phyloP scores from a whole-genome alignment of 2,888 invertebrate genomes.

The Mythimna pallens region DNA sequence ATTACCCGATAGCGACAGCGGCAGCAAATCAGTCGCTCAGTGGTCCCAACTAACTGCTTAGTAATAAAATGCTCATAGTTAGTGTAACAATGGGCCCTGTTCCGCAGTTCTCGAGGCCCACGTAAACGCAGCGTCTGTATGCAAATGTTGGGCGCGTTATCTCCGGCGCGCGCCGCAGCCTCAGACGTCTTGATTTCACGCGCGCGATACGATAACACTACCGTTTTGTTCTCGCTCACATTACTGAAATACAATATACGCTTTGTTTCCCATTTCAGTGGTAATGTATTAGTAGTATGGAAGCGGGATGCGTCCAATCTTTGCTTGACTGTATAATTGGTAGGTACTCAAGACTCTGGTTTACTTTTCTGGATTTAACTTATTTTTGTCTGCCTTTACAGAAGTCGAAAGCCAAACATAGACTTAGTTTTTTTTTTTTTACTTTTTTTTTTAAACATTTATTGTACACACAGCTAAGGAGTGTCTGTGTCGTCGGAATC shows the following conservation, averaged over 20 bases:
- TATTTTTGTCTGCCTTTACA: too few relatives aligned
- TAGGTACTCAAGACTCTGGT: too few relatives aligned
- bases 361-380: too few relatives aligned
- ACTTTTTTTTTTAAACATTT: too few relatives aligned
- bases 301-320: too few relatives aligned
- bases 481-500: too few relatives aligned
- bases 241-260: conserved; percentile 14
- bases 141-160: conserved; percentile 63
- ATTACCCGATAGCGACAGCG: neutral
- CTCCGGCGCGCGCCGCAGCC: conserved; percentile 41
- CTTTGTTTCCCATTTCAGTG: conserved; percentile 6
- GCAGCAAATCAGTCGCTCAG: neutral
- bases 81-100: neutral
- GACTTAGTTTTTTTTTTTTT: too few relatives aligned
- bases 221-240: conserved; percentile 43
- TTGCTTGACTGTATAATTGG: too few relatives aligned
- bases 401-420: too few relatives aligned
- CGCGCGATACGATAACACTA: conserved; percentile 50
- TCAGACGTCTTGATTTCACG: conserved; percentile 52
- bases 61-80: neutral
- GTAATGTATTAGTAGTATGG: too few relatives aligned
- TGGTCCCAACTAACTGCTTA: neutral
- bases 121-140: conserved; percentile 63
- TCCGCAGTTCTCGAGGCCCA: conserved; percentile 23
- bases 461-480: too few relatives aligned